Conservation (phyloP, 2,113 vertebrate species). For the Ictidomys tridecemlineatus region DNA sequence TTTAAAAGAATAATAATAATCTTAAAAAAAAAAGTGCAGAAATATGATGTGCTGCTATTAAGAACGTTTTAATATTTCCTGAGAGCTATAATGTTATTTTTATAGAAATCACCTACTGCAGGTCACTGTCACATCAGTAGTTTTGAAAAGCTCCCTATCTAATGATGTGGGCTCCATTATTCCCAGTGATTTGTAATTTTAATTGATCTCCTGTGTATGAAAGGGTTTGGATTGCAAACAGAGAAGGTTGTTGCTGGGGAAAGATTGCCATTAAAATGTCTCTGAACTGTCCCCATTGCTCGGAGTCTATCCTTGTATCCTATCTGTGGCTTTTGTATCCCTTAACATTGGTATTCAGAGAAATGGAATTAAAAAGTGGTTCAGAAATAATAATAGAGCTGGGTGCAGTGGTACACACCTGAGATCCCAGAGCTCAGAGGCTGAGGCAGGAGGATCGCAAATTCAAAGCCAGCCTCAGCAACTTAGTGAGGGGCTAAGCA, state of each 20-base stretch:
- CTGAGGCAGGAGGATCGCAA: too few species aligned
- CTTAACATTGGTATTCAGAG: neutral
- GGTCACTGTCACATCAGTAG: neutral
- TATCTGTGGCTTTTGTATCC: neutral
- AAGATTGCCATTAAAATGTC: neutral
- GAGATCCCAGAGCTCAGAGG: too few species aligned
- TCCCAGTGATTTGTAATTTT: neutral
- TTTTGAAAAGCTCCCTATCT: neutral
- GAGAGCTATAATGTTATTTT: neutral
- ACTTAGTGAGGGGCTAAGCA: too few species aligned
- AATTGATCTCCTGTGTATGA: neutral
- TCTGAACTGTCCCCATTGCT: neutral
- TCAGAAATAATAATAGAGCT: neutral
- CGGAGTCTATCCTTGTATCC: neutral
- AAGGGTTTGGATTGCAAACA: neutral
- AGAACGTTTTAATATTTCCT: neutral
- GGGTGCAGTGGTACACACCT: too few species aligned
- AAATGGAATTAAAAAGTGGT: neutral
- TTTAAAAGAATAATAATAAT: neutral
- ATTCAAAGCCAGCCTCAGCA: too few species aligned
- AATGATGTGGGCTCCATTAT: neutral
- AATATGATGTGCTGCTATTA: neutral
- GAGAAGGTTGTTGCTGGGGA: neutral
- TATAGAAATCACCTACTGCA: neutral
- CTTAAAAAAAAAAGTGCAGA: neutral